Base-by-base conservation (phyloP, 2,888 invertebrate genomes). In the Drosophila melanosoma region DNA sequence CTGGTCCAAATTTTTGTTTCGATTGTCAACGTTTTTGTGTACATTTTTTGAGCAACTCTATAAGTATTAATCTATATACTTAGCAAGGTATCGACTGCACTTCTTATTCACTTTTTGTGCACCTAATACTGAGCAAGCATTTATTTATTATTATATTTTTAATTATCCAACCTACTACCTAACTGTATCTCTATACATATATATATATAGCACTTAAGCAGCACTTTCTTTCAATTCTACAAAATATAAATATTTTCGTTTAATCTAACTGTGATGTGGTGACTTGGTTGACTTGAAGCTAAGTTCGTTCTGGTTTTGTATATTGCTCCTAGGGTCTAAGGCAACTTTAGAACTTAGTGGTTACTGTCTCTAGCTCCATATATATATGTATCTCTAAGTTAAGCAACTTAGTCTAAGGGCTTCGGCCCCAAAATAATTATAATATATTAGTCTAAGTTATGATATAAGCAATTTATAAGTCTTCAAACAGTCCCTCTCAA, bases 251-350 rank as follows among this genome's bases (percentile, higher is more conserved):
- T 75, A 63, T 33, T 67, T 84, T 72, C 79, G 68, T 11, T 59
- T 81, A 76, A 63, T 87, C 73, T 89, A 81, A 83, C 77, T 90
- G 90, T 91, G 86, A 91, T 92, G 91, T 91, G 91, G 91, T 91
- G 89, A 86, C 87, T 90, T 92, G 64, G 64, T 71, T 71, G 56
- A 74, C 71, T 71, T 76, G 77, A 65, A 87, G 64, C 74, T 63
- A 83, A 81, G 72, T 83, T 89, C 64, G 82, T 81, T 81, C 78
- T 89, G 89, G 84, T 81, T 79, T 67, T 78, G 59, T 90, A 86
- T 76, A 87, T 60, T 82, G 58, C 69, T 79, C 66, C 52, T 86
- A 78, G 74, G 68, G 45, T 74, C 67, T 83, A 89, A 87, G 72
- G 72, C 68, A 83, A 76, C 74, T 51, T 74, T 83, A 82, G 74